Conservation (phyloP, 2,797 vertebrate species). For the Bryconaethiops microstoma region DNA sequence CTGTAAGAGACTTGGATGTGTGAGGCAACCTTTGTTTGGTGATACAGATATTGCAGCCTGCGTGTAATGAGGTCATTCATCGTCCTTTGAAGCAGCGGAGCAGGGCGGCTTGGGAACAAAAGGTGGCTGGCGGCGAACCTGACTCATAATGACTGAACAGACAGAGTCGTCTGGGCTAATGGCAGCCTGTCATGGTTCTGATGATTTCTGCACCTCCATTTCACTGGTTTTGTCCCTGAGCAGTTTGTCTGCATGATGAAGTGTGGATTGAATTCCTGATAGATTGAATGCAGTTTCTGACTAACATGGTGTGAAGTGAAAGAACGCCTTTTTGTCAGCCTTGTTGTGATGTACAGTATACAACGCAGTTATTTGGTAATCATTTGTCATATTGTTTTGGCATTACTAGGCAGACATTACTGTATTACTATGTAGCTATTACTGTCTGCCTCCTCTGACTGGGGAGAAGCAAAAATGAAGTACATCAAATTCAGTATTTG, state of each 20-base stretch:
- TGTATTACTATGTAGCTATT: conserved; percentile 1
- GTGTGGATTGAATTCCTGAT: conserved; percentile 52
- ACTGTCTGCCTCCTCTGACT: conserved; percentile 1
- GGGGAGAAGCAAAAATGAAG: not conserved
- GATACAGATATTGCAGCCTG: conserved; percentile 57
- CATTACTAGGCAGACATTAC: not conserved
- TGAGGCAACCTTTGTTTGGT: conserved; percentile 57
- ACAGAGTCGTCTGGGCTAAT: conserved; percentile 55
- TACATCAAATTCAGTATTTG: conserved; percentile 13
- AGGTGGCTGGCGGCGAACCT: conserved; percentile 57
- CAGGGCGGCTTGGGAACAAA: conserved; percentile 56
- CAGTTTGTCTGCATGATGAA: conserved; percentile 52
- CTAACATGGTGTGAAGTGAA: conserved; percentile 38
- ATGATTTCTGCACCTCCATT: conserved; percentile 59
- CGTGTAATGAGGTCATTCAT: conserved; percentile 60
- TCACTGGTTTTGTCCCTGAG: conserved; percentile 55
- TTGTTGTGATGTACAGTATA: conserved; percentile 25
- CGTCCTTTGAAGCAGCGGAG: conserved; percentile 56
- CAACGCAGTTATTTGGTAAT: not conserved
- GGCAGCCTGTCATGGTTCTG: conserved; percentile 57
- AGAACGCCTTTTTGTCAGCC: conserved; percentile 10
- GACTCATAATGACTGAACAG: conserved; percentile 60
- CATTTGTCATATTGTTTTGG: conserved; percentile 7
- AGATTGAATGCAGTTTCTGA: conserved; percentile 45
- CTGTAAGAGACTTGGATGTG: conserved; percentile 52